Evolutionary conservation across 1,140 invertebrate genomes (phyloP).

Genomic region (Globodera ellingtonae): DNA sequence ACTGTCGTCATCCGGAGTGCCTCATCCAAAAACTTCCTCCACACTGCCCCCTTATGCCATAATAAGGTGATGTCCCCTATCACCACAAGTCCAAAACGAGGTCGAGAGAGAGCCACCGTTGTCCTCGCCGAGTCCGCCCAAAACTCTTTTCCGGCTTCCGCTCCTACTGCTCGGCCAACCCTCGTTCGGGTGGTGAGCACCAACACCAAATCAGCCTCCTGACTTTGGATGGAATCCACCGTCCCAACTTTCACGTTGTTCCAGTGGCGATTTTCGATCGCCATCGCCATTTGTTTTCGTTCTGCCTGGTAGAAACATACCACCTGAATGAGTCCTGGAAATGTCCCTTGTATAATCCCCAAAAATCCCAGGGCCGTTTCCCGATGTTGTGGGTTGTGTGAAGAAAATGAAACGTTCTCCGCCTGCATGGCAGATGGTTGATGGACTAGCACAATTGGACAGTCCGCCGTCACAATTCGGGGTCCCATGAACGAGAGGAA

Average conservation of each 20-base stretch:
- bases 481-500: background rate
- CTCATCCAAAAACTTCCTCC: too few species aligned
- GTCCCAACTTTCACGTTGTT: background rate
- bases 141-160: background rate
- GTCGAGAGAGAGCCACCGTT: background rate
- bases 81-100: background rate
- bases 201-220: slow-evolving; percentile 3
- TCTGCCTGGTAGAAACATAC: background rate
- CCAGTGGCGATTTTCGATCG: background rate
- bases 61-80: background rate
- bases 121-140: slow-evolving; percentile 2
- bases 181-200: background rate
- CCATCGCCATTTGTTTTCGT: background rate
- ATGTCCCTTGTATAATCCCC: background rate
- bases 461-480: background rate
- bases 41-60: too few species aligned
- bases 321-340: background rate
- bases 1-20: too few species aligned
- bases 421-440: background rate
- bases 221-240: background rate
- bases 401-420: background rate
- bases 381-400: background rate
- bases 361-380: slow-evolving; percentile 2
- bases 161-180: background rate
- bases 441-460: background rate